Percentiles rank a stretch among this genome's conserved stretches.
phyloP scores from a whole-genome alignment of 2,888 invertebrate species.

The Entomobrya multifasciata region DNA sequence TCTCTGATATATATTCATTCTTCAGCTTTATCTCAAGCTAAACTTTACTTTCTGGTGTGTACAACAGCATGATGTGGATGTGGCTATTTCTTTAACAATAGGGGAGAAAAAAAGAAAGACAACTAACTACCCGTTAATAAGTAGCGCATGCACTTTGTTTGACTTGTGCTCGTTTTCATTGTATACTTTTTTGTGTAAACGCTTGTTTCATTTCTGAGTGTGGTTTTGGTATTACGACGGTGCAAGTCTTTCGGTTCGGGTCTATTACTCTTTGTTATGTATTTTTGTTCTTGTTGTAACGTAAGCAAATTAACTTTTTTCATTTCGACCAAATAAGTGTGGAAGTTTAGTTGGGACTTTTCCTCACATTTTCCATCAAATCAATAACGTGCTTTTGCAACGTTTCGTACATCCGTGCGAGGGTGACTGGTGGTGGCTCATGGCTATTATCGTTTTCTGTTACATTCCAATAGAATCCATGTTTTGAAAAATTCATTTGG shows the following conservation, averaged over 20 bases:
- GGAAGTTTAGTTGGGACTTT: not conserved
- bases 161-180: too few relatives aligned
- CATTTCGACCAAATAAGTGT: not conserved
- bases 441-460: not conserved
- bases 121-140: conserved; percentile 2
- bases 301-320: conserved; percentile 15
- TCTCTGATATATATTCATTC: too few relatives aligned
- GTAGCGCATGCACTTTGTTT: conserved; percentile 16
- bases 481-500: conserved; percentile 8
- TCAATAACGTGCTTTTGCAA: too few relatives aligned
- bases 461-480: not conserved
- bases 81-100: too few relatives aligned
- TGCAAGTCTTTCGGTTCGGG: conserved; percentile 33
- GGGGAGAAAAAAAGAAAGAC: too few relatives aligned
- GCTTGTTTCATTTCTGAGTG: not conserved
- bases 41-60: too few relatives aligned
- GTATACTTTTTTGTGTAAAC: not conserved
- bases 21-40: too few relatives aligned
- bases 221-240: conserved; percentile 2
- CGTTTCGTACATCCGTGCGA: not conserved
- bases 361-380: not conserved
- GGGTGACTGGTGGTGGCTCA: not conserved
- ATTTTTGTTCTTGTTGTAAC: conserved; percentile 26
- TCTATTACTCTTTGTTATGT: too few relatives aligned
- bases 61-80: too few relatives aligned